Percentiles rank a stretch among this genome's conserved stretches.
phyloP scores from a whole-genome alignment of 2,888 invertebrate genomes.

The Ischnus inquisitorius region DNA sequence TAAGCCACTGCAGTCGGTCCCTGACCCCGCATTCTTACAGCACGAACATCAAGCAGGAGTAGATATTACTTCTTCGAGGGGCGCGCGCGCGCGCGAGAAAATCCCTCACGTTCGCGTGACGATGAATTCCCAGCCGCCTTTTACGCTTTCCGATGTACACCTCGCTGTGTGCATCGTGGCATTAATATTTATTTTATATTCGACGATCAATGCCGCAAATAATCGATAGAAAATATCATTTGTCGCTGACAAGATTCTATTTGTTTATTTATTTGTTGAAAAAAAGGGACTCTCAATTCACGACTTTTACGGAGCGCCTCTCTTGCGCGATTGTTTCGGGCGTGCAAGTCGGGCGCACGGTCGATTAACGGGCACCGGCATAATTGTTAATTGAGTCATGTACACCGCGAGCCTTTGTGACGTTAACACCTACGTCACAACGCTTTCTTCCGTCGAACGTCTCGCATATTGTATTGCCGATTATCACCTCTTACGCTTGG shows the following conservation, averaged over 20 bases:
- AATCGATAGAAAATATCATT: not conserved
- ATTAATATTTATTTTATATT: not conserved
- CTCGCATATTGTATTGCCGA: constrained; percentile 58
- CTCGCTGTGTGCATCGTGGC: not conserved
- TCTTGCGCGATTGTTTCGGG: not conserved
- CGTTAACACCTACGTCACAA: constrained; percentile 66
- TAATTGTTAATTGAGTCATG: constrained; percentile 73
- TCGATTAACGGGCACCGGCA: constrained; percentile 75
- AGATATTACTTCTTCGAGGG: constrained; percentile 39
- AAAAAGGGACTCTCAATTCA: not conserved
- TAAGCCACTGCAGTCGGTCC: constrained; percentile 76
- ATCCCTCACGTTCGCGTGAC: not conserved
- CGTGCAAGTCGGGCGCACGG: constrained; percentile 33
- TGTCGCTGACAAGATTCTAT: too few species aligned
- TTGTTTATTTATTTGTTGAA: not conserved
- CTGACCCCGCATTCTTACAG: constrained; percentile 80
- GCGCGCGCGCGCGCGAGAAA: constrained; percentile 19
- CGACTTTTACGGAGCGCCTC: not conserved
- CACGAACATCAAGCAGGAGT: constrained; percentile 37
- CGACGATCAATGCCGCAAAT: not conserved
- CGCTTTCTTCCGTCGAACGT: constrained; percentile 71
- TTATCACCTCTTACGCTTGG: constrained; percentile 43
- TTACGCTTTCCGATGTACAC: not conserved
- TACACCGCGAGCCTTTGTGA: constrained; percentile 66
- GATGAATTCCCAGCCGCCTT: not conserved